Evolutionary conservation across 1,140 invertebrate genomes (phyloP), one percentile per base, ranked within the genome.

Genomic region (Neotoxoptera formosana): DNA sequence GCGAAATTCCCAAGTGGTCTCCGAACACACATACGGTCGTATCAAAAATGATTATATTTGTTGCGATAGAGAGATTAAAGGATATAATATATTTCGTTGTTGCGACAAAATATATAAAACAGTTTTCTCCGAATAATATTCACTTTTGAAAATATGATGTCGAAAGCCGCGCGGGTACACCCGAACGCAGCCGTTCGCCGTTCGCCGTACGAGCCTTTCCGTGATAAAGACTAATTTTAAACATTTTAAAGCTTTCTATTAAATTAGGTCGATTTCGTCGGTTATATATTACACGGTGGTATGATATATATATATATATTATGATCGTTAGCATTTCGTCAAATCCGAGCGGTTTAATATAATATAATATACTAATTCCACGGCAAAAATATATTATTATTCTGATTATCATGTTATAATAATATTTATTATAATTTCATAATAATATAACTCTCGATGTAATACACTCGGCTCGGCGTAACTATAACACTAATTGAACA

Each of bases 401-500:
- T 89, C 34, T 53, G 47, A 89, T 53, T 53, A 89, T 34, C 87
- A 51, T n/a, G n/a, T n/a, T n/a, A n/a, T n/a, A n/a, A n/a, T n/a
- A n/a, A n/a, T 89, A 89, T 89, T 53, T 89, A 89, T 23, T 89
- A 53, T 56, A 36, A 53, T 53, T 36, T 47, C 6, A 89, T 89
- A n/a, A n/a, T n/a, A n/a, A n/a, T n/a, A n/a, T n/a, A 89, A 41
- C 9, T 17, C 51, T 7, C 23, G 48, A 25, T 36, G 34, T 88
- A 88, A 48, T 56, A 56, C 36, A 41, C 51, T 7, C 11, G 20
- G 34, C 34, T 47, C 7, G n/a, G n/a, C n/a, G 89, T 67, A 90
- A 90, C 53, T 60, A n/a, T n/a, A 60, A 67, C 89, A 45, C 41
- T 90, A 67, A 90, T 60, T 60, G 60, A 90, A 67, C 89, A 90